Evolutionary conservation across 2,113 vertebrate species (phyloP), one percentile per base, ranked within the genome.

Genomic region (Leptodactylus fuscus): DNA sequence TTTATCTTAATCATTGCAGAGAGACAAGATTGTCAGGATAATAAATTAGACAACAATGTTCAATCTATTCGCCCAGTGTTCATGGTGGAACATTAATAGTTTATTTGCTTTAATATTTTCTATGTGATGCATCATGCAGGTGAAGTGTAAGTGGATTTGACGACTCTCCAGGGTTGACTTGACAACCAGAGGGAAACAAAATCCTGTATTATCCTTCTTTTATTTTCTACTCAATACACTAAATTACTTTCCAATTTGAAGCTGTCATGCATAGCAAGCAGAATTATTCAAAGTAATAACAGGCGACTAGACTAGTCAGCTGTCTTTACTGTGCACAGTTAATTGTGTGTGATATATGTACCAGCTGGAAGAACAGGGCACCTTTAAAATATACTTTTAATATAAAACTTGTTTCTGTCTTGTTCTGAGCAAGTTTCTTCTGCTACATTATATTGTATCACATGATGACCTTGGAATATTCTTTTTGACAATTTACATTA

Each of bases 131-230:
- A 93, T 85, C 74, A 85, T 94, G 92, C 91, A 93, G 90, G 82
- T 91, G 92, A 94, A 93, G 91, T 94, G 93, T 94, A 94, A 95
- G 91, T 92, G 89, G 90, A 93, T 91, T 92, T 94, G 94, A 94
- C 10, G 77, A 90, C 89, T 81, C 90, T 92, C 87, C 92, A 92
- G 58, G 89, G 92, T 94, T 95, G 93, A 89, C 91, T 91, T 95
- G 93, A 94, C 93, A 93, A 93, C 91, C 89, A 89, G 89, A 91
- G 90, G 90, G 89, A 94, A 93, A 94, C 94, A 94, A 94, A 94
- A 94, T 92, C 75, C 73, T 32, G 69, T 92, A 93, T 93, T 93
- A 93, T 92, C 93, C 92, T 94, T 89, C 92, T 90, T 94, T 95
- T 94, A 93, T 95, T 93, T 91, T 92, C 81, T 78, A 90, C 89